phyloP scores from a whole-genome alignment of 2,797 vertebrate species.

The Peromyscus aztecus region DNA sequence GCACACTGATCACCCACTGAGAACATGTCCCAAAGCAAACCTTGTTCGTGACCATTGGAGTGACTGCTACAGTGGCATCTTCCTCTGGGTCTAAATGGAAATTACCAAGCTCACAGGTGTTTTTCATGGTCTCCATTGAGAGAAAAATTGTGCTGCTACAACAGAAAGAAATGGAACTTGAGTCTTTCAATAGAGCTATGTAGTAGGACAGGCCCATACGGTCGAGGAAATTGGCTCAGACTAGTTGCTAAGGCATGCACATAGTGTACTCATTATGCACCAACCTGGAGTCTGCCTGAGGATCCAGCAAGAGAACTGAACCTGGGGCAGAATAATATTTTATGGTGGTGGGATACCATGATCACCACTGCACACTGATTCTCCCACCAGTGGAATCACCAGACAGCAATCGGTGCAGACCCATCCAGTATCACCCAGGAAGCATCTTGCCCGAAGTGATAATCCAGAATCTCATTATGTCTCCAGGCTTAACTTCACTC shows the following conservation, averaged over 20 bases:
- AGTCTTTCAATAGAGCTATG: background rate
- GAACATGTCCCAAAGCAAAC: constrained; percentile 39
- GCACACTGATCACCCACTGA: background rate
- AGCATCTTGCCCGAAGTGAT: background rate
- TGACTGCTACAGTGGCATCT: background rate
- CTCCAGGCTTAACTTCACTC: background rate
- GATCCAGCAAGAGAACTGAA: background rate
- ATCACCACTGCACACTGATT: background rate
- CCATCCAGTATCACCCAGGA: background rate
- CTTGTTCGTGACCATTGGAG: background rate
- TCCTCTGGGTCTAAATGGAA: background rate
- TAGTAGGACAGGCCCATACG: no score
- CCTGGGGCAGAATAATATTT: background rate
- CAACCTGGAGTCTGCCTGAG: no score
- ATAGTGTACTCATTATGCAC: no score
- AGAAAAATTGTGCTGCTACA: background rate
- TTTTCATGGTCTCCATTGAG: background rate
- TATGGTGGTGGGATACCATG: background rate
- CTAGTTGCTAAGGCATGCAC: no score
- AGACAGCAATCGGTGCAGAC: background rate
- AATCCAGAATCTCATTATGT: background rate
- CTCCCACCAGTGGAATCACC: background rate
- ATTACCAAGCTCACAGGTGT: background rate
- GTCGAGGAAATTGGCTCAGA: no score
- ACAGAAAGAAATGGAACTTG: background rate